These are phyloP conservation scores for Drosophila meridiana DNA, from an alignment of 2,888 invertebrate genomes.

Conservation along the genomic window DNA sequence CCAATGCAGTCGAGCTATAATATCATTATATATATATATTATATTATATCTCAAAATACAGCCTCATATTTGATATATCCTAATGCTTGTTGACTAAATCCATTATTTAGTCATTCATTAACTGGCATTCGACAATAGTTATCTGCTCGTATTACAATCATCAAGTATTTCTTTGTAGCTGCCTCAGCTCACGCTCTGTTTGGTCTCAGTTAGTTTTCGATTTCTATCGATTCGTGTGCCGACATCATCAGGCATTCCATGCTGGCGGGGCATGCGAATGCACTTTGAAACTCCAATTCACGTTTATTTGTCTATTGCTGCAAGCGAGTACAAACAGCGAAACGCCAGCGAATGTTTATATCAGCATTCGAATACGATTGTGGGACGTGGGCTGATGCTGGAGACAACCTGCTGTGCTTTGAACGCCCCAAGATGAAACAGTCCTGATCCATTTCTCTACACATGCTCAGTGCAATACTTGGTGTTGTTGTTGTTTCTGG, in stretches of 20 bases:
- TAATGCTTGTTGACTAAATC: neutral
- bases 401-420: slow-evolving; percentile 82
- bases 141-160: neutral
- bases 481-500: slow-evolving; percentile 8
- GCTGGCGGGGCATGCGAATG: neutral
- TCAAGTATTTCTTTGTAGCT: neutral
- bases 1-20: no score
- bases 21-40: no score
- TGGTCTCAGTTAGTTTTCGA: slow-evolving; percentile 1
- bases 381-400: slow-evolving; percentile 30
- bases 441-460: slow-evolving; percentile 65
- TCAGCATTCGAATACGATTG: slow-evolving; percentile 47
- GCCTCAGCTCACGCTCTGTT: slow-evolving; percentile 4
- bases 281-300: slow-evolving; percentile 29
- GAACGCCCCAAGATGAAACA: slow-evolving; percentile 70
- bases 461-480: slow-evolving; percentile 22
- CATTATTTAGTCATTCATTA: neutral
- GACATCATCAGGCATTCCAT: neutral
- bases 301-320: slow-evolving; percentile 47
- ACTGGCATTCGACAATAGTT: neutral
- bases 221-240: slow-evolving; percentile 1
- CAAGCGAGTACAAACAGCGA: slow-evolving; percentile 55
- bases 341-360: slow-evolving; percentile 62
- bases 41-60: no score
- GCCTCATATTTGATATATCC: no score